These are phyloP conservation scores for Penaeus japonicus DNA, from an alignment of 1,140 invertebrate genomes.

Conservation along the genomic window DNA sequence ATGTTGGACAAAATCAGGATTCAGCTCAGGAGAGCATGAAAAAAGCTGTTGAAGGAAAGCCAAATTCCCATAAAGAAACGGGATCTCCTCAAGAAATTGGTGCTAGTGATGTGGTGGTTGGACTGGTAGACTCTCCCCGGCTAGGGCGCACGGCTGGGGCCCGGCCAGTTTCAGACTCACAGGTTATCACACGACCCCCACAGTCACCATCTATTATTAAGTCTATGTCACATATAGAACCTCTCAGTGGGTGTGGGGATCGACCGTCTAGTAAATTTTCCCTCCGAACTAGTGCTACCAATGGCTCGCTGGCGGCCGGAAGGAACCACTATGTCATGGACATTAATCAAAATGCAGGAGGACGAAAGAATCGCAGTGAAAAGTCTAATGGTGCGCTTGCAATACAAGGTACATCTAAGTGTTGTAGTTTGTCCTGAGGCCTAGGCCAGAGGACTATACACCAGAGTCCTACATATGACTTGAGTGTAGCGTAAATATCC, in stretches of 20 bases:
- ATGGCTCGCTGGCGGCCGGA: slow-evolving; percentile 51
- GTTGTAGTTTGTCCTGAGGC: slow-evolving; percentile 58
- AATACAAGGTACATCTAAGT: slow-evolving; percentile 58
- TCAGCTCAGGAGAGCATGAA: background rate
- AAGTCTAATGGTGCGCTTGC: slow-evolving; percentile 53
- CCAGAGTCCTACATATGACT: background rate
- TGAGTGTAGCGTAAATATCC: background rate
- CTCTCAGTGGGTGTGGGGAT: slow-evolving; percentile 45
- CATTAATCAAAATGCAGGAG: slow-evolving; percentile 58
- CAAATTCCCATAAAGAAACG: slow-evolving; percentile 22
- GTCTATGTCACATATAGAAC: slow-evolving; percentile 55
- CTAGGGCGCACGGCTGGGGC: slow-evolving; percentile 13
- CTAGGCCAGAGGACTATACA: background rate
- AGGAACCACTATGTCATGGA: slow-evolving; percentile 52
- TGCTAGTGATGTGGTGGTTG: slow-evolving; percentile 51
- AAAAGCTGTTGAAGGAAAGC: background rate
- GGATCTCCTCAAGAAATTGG: slow-evolving; percentile 21
- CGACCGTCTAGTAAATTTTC: slow-evolving; percentile 29
- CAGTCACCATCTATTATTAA: slow-evolving; percentile 46
- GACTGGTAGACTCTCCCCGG: slow-evolving; percentile 43
- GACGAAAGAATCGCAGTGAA: slow-evolving; percentile 52
- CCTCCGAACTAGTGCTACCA: slow-evolving; percentile 52
- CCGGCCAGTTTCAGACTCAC: slow-evolving; percentile 45
- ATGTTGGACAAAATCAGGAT: background rate
- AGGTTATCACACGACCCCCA: slow-evolving; percentile 41